Base-by-base conservation (phyloP, 2,113 vertebrate species). In the Arothron firmamentum region DNA sequence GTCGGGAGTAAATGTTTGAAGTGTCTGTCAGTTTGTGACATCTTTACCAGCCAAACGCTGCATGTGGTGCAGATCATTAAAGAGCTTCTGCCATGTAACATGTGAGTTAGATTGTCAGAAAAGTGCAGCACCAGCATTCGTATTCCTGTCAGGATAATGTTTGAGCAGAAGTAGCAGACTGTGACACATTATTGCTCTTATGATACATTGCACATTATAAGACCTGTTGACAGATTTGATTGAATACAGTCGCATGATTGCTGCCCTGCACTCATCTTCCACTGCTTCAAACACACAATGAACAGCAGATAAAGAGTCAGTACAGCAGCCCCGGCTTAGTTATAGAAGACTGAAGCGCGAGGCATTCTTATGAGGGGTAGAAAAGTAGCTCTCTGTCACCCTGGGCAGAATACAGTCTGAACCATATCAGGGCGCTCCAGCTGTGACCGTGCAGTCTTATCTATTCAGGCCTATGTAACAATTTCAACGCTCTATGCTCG, bases 351-450 rank as follows among this genome's bases (percentile, higher is more conserved):
- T 59, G 68, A 80, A 63, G 54, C 59, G 69, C 69, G 43, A 31
- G 64, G 70, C 74, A 89, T 78, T 78, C 80, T 81, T 74, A 72
- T 25, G 56, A 66, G 63, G 70, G 71, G 51, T 59, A 57, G 79
- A 77, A 78, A 80, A 53, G 64, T 76, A 75, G 65, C 74, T 70
- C 77, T 72, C 25, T 76, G 75, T 85, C 85, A 75, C 85, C 74
- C 20, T 18, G 15, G 68, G 80, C 71, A 58, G 82, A 82, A 85
- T 84, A 79, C 76, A 75, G 71, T 73, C 78, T 83, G 67, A 74
- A 88, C 80, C 82, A 78, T 85, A 89, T 90, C 84, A 81, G 80
- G 49, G 60, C 54, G 70, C 61, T 74, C 84, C 84, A 88, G 82
- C 85, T 88, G 85, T 71, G 80, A 73, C 79, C 74, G 50, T 50